These are phyloP conservation scores for Cantharis flavilabris DNA, from an alignment of 2,888 invertebrate genomes.

Conservation along the genomic window DNA sequence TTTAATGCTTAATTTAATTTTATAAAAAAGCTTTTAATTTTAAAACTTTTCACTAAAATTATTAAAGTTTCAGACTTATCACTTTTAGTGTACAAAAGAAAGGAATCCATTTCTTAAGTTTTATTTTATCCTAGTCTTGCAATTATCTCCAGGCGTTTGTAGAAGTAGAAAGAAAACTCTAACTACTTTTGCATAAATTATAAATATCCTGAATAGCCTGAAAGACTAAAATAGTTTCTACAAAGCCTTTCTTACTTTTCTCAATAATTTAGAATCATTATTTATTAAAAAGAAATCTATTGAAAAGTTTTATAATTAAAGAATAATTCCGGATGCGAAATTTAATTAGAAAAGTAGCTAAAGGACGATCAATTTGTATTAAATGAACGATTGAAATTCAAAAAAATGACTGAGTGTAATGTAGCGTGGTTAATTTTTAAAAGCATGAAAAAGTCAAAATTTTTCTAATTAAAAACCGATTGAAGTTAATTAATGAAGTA, in stretches of 20 bases:
- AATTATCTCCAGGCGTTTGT: not conserved
- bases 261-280: not conserved
- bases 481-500: not conserved
- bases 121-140: not conserved
- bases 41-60: not conserved
- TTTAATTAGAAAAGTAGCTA: not conserved
- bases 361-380: not conserved
- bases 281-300: not conserved
- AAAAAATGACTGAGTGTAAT: not conserved
- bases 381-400: not conserved
- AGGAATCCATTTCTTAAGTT: not conserved
- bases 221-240: not conserved
- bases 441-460: not conserved
- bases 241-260: not conserved
- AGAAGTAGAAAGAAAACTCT: not conserved
- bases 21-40: not conserved
- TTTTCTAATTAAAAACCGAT: not conserved
- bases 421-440: not conserved
- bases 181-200: not conserved
- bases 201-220: not conserved
- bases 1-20: not conserved
- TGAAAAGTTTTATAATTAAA: not conserved
- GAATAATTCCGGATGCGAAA: not conserved
- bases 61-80: not conserved
- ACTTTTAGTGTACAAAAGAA: not conserved